Evolutionary conservation across 2,888 invertebrate genomes (phyloP).

Genomic region (Erebia ligea): DNA sequence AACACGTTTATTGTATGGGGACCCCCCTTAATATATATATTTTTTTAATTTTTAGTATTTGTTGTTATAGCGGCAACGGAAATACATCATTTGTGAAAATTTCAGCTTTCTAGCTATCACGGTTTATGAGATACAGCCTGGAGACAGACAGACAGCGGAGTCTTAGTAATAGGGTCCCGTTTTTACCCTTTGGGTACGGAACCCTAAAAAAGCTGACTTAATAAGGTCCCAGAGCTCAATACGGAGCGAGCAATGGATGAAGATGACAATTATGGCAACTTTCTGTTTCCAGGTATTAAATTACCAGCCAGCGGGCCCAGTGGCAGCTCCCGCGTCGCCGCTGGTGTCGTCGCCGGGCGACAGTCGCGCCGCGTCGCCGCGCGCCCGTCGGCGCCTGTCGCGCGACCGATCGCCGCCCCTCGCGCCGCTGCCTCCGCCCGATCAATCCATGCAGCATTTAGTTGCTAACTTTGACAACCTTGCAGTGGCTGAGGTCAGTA

Average conservation of each 20-base stretch:
- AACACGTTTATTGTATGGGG: no score
- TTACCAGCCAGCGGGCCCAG: constrained; percentile 61
- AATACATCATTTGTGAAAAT: no score
- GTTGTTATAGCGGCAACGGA: no score
- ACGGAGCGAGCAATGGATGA: neutral
- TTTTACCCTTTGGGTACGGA: no score
- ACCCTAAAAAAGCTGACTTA: no score
- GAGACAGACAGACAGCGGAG: no score
- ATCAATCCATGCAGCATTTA: constrained; percentile 60
- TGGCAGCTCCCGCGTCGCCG: constrained; percentile 84
- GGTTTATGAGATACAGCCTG: no score
- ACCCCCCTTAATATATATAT: no score
- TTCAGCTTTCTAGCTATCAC: no score
- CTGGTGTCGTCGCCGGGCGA: constrained; percentile 91
- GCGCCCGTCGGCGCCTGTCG: constrained; percentile 77
- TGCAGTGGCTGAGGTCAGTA: constrained; percentile 66
- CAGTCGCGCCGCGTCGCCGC: constrained; percentile 88
- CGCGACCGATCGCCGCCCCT: constrained; percentile 75
- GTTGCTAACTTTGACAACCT: constrained; percentile 74
- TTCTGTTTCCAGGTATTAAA: constrained; percentile 61
- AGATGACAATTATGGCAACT: neutral
- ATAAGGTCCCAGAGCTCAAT: no score
- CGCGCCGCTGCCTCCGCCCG: constrained; percentile 50
- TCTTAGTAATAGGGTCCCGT: no score
- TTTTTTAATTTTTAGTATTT: no score